phyloP scores from a whole-genome alignment of 1,140 invertebrate species.

The Leguminivora glycinivorella region DNA sequence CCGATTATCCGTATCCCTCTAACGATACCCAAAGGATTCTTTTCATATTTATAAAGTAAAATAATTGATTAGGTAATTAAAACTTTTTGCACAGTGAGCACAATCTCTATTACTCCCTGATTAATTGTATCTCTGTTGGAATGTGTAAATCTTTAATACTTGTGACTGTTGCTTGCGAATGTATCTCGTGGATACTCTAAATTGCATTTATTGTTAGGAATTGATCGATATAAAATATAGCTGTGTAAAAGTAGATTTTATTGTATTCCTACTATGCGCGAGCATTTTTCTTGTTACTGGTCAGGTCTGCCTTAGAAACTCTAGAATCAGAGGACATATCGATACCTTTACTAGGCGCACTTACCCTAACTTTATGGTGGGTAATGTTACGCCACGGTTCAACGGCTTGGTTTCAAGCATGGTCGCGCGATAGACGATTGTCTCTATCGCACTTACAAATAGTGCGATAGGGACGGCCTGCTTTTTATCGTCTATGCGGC shows the following conservation, averaged over 20 bases:
- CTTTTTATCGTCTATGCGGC: no score
- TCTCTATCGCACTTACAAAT: no score
- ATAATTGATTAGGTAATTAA: not conserved
- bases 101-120: slow-evolving; percentile 51
- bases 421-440: no score
- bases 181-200: slow-evolving; percentile 30
- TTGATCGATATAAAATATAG: slow-evolving; percentile 40
- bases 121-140: slow-evolving; percentile 39
- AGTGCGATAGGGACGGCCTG: no score
- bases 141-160: slow-evolving; percentile 33
- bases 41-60: slow-evolving; percentile 5
- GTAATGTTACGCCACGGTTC: not conserved
- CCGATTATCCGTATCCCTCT: no score
- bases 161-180: slow-evolving; percentile 24
- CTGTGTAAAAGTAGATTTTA: slow-evolving; percentile 22
- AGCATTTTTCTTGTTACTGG: not conserved
- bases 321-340: no score
- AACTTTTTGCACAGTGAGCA: slow-evolving; percentile 59
- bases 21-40: slow-evolving; percentile 17
- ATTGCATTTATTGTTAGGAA: slow-evolving; percentile 53
- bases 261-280: not conserved
- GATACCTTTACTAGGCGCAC: not conserved
- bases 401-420: no score
- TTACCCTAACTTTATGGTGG: not conserved
- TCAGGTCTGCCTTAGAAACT: not conserved